A percentile compares a stretch with the other conserved stretches of the same genome.
These are phyloP conservation scores for Cheilosia impressa DNA, from an alignment of 2,888 invertebrate species.

Conservation along the genomic window DNA sequence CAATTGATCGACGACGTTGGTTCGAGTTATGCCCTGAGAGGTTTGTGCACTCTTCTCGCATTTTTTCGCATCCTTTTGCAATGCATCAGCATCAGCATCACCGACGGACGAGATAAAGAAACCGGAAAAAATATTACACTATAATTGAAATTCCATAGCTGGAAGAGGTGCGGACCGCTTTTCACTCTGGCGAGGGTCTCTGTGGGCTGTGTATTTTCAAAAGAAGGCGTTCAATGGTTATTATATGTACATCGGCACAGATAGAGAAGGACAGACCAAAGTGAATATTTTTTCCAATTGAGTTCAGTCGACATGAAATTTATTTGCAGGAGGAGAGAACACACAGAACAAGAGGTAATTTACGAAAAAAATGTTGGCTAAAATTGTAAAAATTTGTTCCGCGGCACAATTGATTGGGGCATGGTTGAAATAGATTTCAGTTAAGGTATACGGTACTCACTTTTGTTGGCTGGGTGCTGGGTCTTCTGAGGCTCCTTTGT, in stretches of 20 bases:
- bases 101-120: constrained; percentile 1
- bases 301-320: constrained; percentile 40
- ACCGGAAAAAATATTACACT: constrained; percentile 30
- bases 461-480: neutral
- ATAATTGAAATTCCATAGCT: constrained; percentile 62
- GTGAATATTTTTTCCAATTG: constrained; percentile 44
- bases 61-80: constrained; percentile 41
- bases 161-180: constrained; percentile 51
- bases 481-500: constrained; percentile 1
- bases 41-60: constrained; percentile 36
- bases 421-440: constrained; percentile 40
- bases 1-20: neutral
- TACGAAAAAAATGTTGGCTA: constrained; percentile 34
- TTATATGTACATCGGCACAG: constrained; percentile 39
- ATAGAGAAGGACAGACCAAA: neutral
- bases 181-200: constrained; percentile 18
- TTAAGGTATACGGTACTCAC: constrained; percentile 28
- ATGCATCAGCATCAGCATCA: constrained; percentile 12
- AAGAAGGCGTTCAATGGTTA: constrained; percentile 52
- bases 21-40: constrained; percentile 4
- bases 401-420: constrained; percentile 48
- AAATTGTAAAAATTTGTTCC: constrained; percentile 50
- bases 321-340: constrained; percentile 30
- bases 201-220: constrained; percentile 2
- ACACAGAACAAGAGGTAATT: constrained; percentile 22